These are phyloP conservation scores for Syrmaticus mikado DNA, from an alignment of 2,113 vertebrate species.

Conservation along the genomic window DNA sequence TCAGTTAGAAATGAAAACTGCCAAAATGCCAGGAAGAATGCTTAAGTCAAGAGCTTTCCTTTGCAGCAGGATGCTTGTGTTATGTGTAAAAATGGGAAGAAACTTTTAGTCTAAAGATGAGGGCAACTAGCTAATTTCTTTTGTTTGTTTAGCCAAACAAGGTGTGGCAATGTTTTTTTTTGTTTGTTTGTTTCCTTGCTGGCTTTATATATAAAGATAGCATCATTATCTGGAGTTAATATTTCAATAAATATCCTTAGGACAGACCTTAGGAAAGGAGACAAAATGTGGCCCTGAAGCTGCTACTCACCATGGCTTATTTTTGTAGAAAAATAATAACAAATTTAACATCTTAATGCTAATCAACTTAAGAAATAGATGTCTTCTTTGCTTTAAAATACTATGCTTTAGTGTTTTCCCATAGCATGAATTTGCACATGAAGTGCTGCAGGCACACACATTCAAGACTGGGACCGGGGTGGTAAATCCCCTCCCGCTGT, in stretches of 20 bases:
- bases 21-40: not conserved
- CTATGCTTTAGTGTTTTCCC: not conserved
- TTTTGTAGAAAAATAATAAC: not conserved
- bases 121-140: not conserved
- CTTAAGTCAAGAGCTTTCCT: not conserved
- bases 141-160: not conserved
- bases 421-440: rapidly evolving
- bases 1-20: not conserved
- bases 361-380: not conserved
- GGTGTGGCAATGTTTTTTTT: not conserved
- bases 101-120: not conserved
- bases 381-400: not conserved
- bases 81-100: not conserved
- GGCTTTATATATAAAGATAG: not conserved
- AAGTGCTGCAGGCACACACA: not conserved
- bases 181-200: not conserved
- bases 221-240: not conserved
- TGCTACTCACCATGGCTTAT: not conserved
- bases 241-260: not conserved
- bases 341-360: not conserved
- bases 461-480: too few species aligned
- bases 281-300: not conserved
- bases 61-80: rapidly evolving
- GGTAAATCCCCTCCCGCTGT: too few species aligned
- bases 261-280: not conserved